phyloP scores from a whole-genome alignment of 2,113 vertebrate genomes.

The Solea solea region DNA sequence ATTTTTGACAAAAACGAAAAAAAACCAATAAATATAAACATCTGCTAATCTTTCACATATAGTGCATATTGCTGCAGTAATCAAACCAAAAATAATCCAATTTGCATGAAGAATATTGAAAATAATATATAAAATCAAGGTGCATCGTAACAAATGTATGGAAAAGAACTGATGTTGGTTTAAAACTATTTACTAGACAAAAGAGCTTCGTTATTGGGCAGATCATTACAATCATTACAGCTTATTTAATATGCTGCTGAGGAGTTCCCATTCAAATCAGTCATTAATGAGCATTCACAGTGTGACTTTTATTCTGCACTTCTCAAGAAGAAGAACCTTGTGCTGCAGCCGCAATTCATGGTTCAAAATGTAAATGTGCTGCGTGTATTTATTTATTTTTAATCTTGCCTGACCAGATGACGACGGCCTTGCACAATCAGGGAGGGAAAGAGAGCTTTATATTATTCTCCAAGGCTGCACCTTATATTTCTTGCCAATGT shows the following conservation, averaged over 20 bases:
- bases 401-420: conserved; percentile 6
- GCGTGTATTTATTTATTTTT: conserved; percentile 6
- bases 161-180: too few species aligned
- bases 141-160: too few species aligned
- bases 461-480: conserved; percentile 16
- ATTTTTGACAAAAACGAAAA: too few species aligned
- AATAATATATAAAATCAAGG: too few species aligned
- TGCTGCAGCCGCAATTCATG: conserved; percentile 2
- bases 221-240: not conserved
- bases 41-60: too few species aligned
- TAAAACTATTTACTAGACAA: not conserved
- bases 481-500: conserved; percentile 1
- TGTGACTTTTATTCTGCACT: conserved; percentile 23
- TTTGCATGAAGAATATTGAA: too few species aligned
- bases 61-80: too few species aligned
- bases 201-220: not conserved
- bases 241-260: not conserved
- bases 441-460: conserved; percentile 12
- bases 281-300: not conserved
- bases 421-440: not conserved
- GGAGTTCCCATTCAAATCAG: not conserved
- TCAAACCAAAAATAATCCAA: too few species aligned
- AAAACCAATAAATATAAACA: too few species aligned
- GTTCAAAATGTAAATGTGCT: conserved; percentile 14
- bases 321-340: not conserved